Evolutionary conservation across 2,888 invertebrate species (phyloP), one percentile per base, ranked within the genome.

Genomic region (Balanococcus diminutus): DNA sequence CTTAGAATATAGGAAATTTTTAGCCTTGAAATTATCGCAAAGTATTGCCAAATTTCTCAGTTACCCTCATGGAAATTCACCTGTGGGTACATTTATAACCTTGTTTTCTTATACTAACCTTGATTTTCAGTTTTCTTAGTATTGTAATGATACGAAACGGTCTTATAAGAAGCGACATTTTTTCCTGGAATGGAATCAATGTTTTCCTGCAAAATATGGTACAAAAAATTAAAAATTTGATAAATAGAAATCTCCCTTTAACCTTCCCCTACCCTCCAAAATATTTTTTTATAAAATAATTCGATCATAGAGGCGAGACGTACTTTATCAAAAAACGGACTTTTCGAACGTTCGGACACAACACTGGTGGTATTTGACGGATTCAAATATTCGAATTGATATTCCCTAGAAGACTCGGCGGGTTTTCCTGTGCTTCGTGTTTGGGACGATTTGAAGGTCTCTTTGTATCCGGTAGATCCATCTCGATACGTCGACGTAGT

Each of bases 291-390:
- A n/a, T n/a, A n/a, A n/a, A n/a, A n/a, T n/a, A n/a, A n/a, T n/a
- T n/a, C n/a, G n/a, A 42, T 14, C 3, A 42, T n/a, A 46, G n/a
- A 46, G 14, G 14, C 11, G 11, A 6, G 11, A 46, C 85, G 19
- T 51, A 85, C 85, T 75, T 85, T 85, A 51, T 85, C 85, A 16
- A 51, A 84, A 36, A 51, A 86, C 9, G 86, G 86, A 82, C 86
- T 86, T 67, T 87, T 85, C 14, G 88, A 86, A 84, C 88, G 87
- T 87, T 89, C 89, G 9, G 87, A 85, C 6, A 89, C 87, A 11
- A 89, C 88, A 8, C 89, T 88, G 16, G 89, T 89, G n/a, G 88
- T 88, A 87, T 89, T 89, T 83, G 89, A 88, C 5, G 89, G 89
- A 84, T 89, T 88, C 51, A 89, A 87, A 86, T 89, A 89, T 86